A percentile compares a stretch with the other conserved stretches of the same genome.
Evolutionary conservation across 2,113 vertebrate species (phyloP).

Genomic region (Petrocephalus microphthalmus): DNA sequence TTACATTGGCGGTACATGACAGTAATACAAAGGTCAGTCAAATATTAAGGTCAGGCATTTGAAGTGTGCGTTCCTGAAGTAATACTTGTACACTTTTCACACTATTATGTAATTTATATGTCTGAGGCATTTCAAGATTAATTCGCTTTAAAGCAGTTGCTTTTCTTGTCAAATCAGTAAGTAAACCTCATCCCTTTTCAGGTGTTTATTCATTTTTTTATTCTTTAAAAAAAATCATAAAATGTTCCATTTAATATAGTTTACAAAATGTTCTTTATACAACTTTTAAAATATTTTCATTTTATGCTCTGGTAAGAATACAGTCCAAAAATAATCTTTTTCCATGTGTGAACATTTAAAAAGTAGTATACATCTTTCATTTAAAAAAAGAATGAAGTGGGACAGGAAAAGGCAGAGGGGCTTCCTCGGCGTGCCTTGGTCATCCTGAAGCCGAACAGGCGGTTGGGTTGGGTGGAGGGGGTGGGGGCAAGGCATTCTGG

Average conservation of each 20-base stretch:
- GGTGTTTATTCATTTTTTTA: conserved; percentile 36
- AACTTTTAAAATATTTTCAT: conserved; percentile 81
- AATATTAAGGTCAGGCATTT: neutral
- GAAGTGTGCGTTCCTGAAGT: neutral
- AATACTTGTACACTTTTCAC: neutral
- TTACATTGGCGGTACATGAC: neutral
- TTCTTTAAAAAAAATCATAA: conserved; percentile 73
- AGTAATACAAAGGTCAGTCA: neutral
- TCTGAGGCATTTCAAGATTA: neutral
- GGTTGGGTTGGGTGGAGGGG: no score
- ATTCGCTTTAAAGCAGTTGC: neutral
- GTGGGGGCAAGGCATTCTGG: conserved; percentile 31
- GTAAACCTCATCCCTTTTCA: conserved; percentile 16
- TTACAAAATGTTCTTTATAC: conserved; percentile 77
- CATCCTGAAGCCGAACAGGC: neutral
- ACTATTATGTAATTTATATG: neutral
- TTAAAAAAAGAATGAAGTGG: conserved; percentile 52
- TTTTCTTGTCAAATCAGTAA: neutral
- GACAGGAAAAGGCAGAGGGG: conserved; percentile 17
- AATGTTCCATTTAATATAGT: conserved; percentile 79
- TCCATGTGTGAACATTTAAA: conserved; percentile 82
- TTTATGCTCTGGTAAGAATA: conserved; percentile 84
- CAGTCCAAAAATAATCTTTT: conserved; percentile 87
- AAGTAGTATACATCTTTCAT: conserved; percentile 78
- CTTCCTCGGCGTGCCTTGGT: conserved; percentile 32